Evolutionary conservation across 2,888 invertebrate genomes (phyloP), one percentile per base, ranked within the genome.

Genomic region (Drosophila merina): DNA sequence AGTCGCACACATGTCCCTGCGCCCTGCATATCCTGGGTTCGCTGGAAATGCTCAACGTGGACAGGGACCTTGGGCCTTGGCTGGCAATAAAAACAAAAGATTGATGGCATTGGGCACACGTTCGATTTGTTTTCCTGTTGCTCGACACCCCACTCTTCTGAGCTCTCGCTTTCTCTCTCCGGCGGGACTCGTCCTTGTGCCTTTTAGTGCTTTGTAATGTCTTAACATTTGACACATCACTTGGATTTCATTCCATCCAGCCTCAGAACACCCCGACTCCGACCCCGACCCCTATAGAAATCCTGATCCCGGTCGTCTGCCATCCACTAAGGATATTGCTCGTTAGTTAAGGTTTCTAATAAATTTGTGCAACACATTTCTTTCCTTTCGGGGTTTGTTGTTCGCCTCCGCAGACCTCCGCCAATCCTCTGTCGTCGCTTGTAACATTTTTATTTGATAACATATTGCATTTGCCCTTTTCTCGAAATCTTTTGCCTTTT

Each of bases 201-300:
- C 64, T 68, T 85, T 87, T 87, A 82, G 79, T 88, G 87, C 87
- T 82, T 86, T 88, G 89, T 88, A 89, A 89, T 89, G 89, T 89
- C 90, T 89, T 90, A 90, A 89, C 90, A 90, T 89, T 89, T 89
- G 89, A 89, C 90, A 89, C 90, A 88, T 90, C 89, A 88, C 88
- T 89, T 76, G 85, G 83, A 81, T 77, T 88, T 75, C 44, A 67
- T 59, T 63, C 73, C 66, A 73, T 69, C 57, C 74, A 66, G 26
- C 44, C 30, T 5, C 49, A n/a, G 10, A 9, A 3, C 6, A 45
- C 51, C 12, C 44, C 8, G 38, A 7, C 36, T 14, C 33, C 28
- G 38, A 7, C 36, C 30, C 33, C 28, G 8, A 8, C 55, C 28
- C 33, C 26, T 38, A 30, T 33, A 42, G 28, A 30, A 30, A 20